phyloP scores from a whole-genome alignment of 2,888 invertebrate genomes.

The Caenorhabditis plicata region DNA sequence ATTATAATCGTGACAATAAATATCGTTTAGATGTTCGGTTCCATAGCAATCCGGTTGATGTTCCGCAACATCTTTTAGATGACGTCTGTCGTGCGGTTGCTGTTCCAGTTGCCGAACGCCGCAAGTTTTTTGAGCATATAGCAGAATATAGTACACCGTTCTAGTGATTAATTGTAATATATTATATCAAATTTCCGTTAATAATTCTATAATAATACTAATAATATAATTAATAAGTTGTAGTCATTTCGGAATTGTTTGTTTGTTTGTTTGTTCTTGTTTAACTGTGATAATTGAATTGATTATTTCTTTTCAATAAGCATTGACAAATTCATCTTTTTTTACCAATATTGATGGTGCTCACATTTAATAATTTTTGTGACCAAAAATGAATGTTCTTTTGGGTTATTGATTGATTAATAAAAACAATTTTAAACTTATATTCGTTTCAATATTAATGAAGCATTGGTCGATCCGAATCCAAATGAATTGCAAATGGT shows the following conservation, averaged over 20 bases:
- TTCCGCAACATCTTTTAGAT: conserved; percentile 41
- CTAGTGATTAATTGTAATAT: conserved; percentile 25
- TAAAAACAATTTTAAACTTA: no score
- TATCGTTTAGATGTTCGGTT: conserved; percentile 55
- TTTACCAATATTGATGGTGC: background rate
- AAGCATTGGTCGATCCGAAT: conserved; percentile 95
- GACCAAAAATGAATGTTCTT: background rate
- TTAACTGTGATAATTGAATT: conserved; percentile 33
- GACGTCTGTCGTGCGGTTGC: conserved; percentile 47
- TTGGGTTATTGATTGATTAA: background rate
- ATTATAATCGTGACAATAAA: background rate
- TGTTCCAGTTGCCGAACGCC: conserved; percentile 56
- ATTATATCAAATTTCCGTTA: no score
- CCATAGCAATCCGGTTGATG: conserved; percentile 55
- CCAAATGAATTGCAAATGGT: conserved; percentile 97
- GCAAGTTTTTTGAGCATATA: conserved; percentile 63
- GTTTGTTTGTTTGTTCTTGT: conserved; percentile 3
- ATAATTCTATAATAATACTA: background rate
- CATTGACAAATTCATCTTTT: background rate
- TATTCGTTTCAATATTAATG: no score
- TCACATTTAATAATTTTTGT: background rate
- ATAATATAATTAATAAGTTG: conserved; percentile 3
- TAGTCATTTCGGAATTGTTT: background rate
- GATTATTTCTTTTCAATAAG: conserved; percentile 4
- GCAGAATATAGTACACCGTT: conserved; percentile 60